Percentiles rank a stretch among this genome's conserved stretches.
Evolutionary conservation across 1,140 invertebrate genomes (phyloP).

Genomic region (Orchestia grillus): DNA sequence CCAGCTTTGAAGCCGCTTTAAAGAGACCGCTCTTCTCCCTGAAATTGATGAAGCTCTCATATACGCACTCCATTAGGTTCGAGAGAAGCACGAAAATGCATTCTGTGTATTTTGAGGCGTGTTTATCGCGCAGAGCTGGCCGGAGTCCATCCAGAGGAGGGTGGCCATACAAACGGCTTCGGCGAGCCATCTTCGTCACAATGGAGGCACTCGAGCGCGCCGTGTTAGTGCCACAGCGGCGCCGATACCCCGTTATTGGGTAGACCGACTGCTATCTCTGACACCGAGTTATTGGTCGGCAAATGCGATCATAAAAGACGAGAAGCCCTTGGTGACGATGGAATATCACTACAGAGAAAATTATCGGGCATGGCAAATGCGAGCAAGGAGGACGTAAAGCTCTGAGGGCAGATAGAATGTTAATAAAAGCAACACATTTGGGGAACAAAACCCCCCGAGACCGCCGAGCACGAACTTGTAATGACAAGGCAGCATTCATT

Average conservation of each 20-base stretch:
- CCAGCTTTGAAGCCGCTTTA: neutral
- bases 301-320: neutral
- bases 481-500: neutral
- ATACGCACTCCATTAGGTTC: neutral
- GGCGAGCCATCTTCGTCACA: neutral
- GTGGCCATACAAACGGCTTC: neutral
- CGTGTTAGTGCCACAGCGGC: neutral
- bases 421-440: neutral
- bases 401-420: neutral
- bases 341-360: neutral
- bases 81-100: neutral
- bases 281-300: slow-evolving; percentile 3
- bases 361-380: neutral
- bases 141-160: neutral
- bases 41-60: neutral
- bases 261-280: neutral
- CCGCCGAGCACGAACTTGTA: neutral
- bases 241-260: neutral
- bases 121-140: neutral
- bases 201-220: neutral
- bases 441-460: neutral
- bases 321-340: neutral
- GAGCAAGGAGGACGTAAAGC: neutral
- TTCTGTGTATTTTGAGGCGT: neutral
- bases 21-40: neutral